Base-by-base conservation (phyloP, 2,888 invertebrate species). In the Julus scandinavius region DNA sequence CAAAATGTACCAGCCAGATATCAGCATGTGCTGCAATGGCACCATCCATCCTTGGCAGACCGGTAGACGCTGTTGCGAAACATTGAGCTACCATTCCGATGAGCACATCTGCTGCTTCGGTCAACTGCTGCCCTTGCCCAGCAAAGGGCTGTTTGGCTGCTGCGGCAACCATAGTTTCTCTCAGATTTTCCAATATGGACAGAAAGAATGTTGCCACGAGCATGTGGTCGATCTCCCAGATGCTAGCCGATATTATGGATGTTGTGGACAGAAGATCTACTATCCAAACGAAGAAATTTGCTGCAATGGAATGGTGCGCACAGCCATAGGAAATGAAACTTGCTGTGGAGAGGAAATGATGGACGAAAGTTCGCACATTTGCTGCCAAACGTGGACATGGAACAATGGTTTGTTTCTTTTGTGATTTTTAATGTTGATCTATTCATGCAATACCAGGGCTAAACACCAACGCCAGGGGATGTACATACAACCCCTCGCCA, bases 41-140 rank as follows among this genome's bases (percentile, higher is more conserved):
- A 85, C 85, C n/a, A 38, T 85, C 29, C 85, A 85, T 38, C 29
- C 40, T 6, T 85, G 45, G 40, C 29, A 85, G 17, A n/a, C n/a
- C n/a, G 85, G 85, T 9, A 85, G n/a, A 38, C 29, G 85, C 1
- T 85, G 85, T 40, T 85, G 85, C 85, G 85, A 38, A 20, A 17
- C 38, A 85, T 11, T 20, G 17, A 85, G 85, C 41, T 85, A 85
- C 38, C 38, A 85, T 17, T 3, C 85, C n/a, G 40, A 85, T 9
- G 41, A 40, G n/a, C 38, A 41, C 40, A 6, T 85, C 40, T 85
- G 85, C 85, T 85, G 85, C 40, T 85, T 85, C 85, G 85, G 85
- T 38, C 29, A 41, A 17, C 17, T 85, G 85, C 38, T 85, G 41
- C 20, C 85, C 85, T 41, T 85, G 40, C 85, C 85, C n/a, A 38